Evolutionary conservation across 2,888 invertebrate genomes (phyloP), one percentile per base, ranked within the genome.

Genomic region (Gonocerus acuteangulatus): DNA sequence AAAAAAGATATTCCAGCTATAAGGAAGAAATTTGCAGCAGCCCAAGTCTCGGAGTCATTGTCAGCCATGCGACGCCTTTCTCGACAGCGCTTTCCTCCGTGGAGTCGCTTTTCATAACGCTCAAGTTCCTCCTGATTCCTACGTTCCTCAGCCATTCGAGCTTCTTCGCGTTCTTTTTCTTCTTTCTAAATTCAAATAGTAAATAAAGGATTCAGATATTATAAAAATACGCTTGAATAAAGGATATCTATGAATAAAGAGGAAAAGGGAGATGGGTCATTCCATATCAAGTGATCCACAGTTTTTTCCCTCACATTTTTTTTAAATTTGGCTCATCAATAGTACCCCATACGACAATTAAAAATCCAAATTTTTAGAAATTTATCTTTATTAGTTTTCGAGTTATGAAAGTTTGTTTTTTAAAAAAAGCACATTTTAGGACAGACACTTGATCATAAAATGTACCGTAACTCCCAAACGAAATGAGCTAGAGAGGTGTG

Each of bases 81-180:
- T 42, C 66, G 48, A 15, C 63, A 64, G 21, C 83, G 85, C 69
- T 84, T 85, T 44, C 83, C 84, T 22, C 81, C 82, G 54, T 74
- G 73, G 66, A 88, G 82, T 73, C 86, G 86, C 74, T 86, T 85
- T 71, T 88, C 84, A 72, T 85, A 89, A 71, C 84, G 83, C 62
- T 85, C 86, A 60, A 89, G 72, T 71, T 89, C 89, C 64, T 79
- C 80, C 48, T 81, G 79, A 74, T 89, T 88, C 66, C 77, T 82
- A 60, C 83, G 77, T 69, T 85, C 83, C 69, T 86, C 84, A 18
- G 61, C 57, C 13, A 63, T 45, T 1, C 60, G 47, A 67, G 80
- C 79, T 67, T 76, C 78, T n/a, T 77, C 74, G 69, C 79, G 80
- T 61, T 78, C 78, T 67, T 80, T 80, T 54, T 80, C 74, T 69